Evolutionary conservation across 2,113 vertebrate species (phyloP).

Genomic region (Lophius piscatorius): DNA sequence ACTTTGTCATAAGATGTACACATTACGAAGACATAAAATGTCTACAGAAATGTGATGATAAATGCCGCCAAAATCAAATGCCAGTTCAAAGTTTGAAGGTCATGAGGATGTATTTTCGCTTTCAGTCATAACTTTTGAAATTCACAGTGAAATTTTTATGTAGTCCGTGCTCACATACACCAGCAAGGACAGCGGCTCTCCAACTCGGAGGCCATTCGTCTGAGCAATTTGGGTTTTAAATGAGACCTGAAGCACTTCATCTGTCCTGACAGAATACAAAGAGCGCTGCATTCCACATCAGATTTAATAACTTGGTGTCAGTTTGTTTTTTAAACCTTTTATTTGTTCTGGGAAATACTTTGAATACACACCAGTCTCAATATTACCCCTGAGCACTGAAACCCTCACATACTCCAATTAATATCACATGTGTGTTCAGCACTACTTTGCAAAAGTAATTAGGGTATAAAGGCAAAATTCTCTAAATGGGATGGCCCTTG

Average conservation of each 20-base stretch:
- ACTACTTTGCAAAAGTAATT: conserved; percentile 8
- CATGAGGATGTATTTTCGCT: not conserved
- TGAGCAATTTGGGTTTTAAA: conserved; percentile 36
- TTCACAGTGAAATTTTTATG: conserved; percentile 27
- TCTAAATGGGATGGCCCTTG: conserved; percentile 3
- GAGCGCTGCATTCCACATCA: conserved; percentile 1
- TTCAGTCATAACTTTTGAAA: conserved; percentile 4
- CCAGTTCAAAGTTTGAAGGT: conserved; percentile 40
- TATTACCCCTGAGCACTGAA: conserved; percentile 11
- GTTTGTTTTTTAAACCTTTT: conserved; percentile 10
- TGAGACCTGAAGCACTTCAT: conserved; percentile 1
- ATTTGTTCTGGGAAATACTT: conserved; percentile 19
- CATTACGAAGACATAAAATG: no score
- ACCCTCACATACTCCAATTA: conserved; percentile 35
- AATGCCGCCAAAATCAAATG: conserved; percentile 4
- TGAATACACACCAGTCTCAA: conserved; percentile 3
- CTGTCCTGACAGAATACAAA: conserved; percentile 2
- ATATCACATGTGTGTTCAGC: conserved; percentile 27
- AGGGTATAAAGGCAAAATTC: not conserved
- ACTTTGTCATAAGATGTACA: no score
- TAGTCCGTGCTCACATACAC: conserved; percentile 22
- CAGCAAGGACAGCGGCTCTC: conserved; percentile 13
- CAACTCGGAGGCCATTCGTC: conserved; percentile 43
- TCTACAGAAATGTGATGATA: conserved; percentile 11
- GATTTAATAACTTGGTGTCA: conserved; percentile 12